Percentiles rank a stretch among this genome's conserved stretches.
Conservation (phyloP, 37 sponge, comb jelly and placozoan species). For the Hormiphora californensis region DNA sequence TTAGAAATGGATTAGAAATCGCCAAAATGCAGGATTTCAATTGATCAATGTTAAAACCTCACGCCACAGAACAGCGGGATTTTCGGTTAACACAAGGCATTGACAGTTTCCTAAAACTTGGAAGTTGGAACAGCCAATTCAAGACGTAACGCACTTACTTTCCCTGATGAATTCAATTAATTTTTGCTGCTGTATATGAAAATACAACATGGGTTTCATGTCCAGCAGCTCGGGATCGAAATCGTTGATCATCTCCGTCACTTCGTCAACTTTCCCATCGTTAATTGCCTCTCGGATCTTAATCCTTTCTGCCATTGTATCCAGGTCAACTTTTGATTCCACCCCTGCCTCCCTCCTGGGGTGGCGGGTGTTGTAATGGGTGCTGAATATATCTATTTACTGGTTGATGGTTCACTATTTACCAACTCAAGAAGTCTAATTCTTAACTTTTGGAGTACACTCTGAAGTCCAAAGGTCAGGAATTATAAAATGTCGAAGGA, state of each 20-base stretch:
- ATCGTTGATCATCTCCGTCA: slow-evolving; percentile 68
- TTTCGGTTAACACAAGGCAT: neutral
- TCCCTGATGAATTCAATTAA: slow-evolving; percentile 70
- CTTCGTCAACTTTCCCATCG: slow-evolving; percentile 57
- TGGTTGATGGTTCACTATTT: neutral
- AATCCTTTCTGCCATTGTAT: slow-evolving; percentile 64
- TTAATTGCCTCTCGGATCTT: slow-evolving; percentile 74
- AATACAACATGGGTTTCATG: slow-evolving; percentile 70
- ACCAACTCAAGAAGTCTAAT: too few relatives aligned
- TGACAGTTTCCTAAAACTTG: neutral
- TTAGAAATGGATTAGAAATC: too few relatives aligned
- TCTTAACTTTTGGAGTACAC: too few relatives aligned
- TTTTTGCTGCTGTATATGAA: slow-evolving; percentile 86
- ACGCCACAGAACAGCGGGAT: too few relatives aligned
- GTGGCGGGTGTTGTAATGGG: neutral
- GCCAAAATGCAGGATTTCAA: too few relatives aligned
- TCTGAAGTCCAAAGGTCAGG: too few relatives aligned
- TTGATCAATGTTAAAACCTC: too few relatives aligned
- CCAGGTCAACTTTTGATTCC: slow-evolving; percentile 69
- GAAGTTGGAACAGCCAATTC: too few relatives aligned
- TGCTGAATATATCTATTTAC: too few relatives aligned
- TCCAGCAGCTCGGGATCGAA: slow-evolving; percentile 80
- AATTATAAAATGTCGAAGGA: too few relatives aligned
- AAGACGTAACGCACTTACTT: slow-evolving; percentile 36
- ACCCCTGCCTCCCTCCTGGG: slow-evolving; percentile 62